phyloP scores from a whole-genome alignment of 1,140 invertebrate genomes.

The Caenorhabditis brenneri region DNA sequence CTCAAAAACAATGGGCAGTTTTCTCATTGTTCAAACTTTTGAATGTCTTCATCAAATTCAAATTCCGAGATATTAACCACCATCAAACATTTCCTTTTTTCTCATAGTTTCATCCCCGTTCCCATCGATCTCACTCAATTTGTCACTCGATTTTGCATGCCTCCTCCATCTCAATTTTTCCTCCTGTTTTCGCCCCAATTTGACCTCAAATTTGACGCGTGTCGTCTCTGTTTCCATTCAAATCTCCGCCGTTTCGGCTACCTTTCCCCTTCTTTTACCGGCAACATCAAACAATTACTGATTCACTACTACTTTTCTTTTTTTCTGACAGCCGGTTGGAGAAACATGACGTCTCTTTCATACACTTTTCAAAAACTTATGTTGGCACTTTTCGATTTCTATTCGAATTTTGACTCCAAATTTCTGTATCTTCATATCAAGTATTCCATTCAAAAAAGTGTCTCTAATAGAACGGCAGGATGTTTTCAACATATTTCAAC shows the following conservation, averaged over 20 bases:
- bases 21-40: too few species aligned
- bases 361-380: not conserved
- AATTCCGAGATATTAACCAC: too few species aligned
- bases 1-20: too few species aligned
- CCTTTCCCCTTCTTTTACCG: slow-evolving; percentile 5
- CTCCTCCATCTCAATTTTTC: slow-evolving; percentile 25
- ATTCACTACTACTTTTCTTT: not conserved
- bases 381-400: too few species aligned
- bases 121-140: not conserved
- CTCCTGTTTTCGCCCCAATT: slow-evolving; percentile 39
- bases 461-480: too few species aligned
- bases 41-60: too few species aligned
- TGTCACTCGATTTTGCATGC: slow-evolving; percentile 2
- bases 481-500: too few species aligned
- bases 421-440: too few species aligned
- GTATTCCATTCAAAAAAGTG: too few species aligned
- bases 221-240: slow-evolving; percentile 16
- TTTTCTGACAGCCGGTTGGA: not conserved
- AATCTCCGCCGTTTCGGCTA: not conserved
- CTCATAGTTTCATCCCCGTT: not conserved
- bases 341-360: slow-evolving; percentile 13
- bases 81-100: too few species aligned
- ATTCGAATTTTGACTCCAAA: too few species aligned
- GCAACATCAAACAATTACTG: slow-evolving; percentile 34
- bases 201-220: slow-evolving; percentile 43